Base-by-base conservation (phyloP, 2,888 invertebrate genomes). In the Chelonus formosanus region DNA sequence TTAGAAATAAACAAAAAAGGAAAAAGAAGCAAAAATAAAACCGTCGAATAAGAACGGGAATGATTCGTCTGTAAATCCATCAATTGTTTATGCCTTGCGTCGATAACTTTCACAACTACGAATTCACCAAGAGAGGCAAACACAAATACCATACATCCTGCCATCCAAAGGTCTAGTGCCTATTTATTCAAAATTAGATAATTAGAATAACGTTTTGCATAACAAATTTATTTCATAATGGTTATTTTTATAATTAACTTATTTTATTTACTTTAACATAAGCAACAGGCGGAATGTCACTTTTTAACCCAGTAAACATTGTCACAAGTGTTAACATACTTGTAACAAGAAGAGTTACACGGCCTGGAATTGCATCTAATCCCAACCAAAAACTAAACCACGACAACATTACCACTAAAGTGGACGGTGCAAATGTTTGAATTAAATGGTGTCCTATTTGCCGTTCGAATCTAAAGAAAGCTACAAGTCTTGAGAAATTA, bases 321-420 rank as follows among this genome's bases (percentile, higher is more conserved):
- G 94, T 94, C 54, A 94, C 93, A 50, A 94, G 85, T 0, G 94
- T 93, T 75, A 94, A 86, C 90, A 94, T 91, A 80, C 93, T 94
- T 6, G 94, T 94, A 20, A 94, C 93, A 62, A 94, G 85, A 36
- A 94, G 84, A 0, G 93, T 92, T 5, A 94, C 92, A 54, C 94
- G 86, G 0, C 93, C 94, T 3, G 94, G 94, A 59, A 94, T 92
- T 0, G 93, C 94, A 77, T 94, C 94, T 74, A 94, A 83, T 56
- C 93, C 93, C 36, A 94, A 82, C 93, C 94, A 94, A 82, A 94
- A 94, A 77, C 93, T 93, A 80, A 94, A 93, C 94, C 94, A 94
- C 3, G 93, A 93, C 5, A 94, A 81, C 88, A 93, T 91, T 6
- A 94, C 94, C 5, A 94, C 92, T 40, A 94, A 84, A 0, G 91